Evolutionary conservation across 2,888 invertebrate genomes (phyloP).

Genomic region (Hetaerina titia): DNA sequence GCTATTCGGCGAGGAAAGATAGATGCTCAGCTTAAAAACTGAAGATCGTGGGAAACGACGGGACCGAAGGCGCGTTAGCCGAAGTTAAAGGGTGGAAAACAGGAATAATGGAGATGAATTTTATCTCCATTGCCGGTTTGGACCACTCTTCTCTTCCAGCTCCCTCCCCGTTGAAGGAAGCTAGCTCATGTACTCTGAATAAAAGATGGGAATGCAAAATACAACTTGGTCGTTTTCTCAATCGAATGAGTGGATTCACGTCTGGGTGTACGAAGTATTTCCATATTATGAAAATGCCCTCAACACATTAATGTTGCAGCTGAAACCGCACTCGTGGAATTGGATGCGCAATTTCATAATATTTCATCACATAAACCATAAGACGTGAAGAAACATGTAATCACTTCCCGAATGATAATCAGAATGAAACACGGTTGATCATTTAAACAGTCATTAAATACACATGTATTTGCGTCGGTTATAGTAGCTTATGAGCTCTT

Average conservation of each 20-base stretch:
- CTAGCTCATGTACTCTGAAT: not conserved
- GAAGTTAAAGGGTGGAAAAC: not conserved
- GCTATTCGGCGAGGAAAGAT: not conserved
- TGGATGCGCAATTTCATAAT: not conserved
- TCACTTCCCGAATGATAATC: no score
- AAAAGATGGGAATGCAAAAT: not conserved
- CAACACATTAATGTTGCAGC: not conserved
- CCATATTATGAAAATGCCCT: not conserved
- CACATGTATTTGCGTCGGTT: no score
- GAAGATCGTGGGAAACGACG: constrained; percentile 26
- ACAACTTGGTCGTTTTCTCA: not conserved
- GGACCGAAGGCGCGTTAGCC: not conserved
- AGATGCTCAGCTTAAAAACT: not conserved
- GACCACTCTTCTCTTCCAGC: not conserved
- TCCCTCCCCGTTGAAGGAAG: not conserved
- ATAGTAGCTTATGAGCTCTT: no score
- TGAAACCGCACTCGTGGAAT: not conserved
- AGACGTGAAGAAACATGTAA: no score
- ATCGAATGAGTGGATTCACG: not conserved
- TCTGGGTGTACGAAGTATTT: not conserved
- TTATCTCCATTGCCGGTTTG: not conserved
- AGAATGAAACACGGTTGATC: no score
- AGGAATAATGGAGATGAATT: not conserved
- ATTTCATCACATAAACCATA: no score
- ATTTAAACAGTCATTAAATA: no score